Conservation (phyloP, 2,113 vertebrate species). For the Scophthalmus maximus region DNA sequence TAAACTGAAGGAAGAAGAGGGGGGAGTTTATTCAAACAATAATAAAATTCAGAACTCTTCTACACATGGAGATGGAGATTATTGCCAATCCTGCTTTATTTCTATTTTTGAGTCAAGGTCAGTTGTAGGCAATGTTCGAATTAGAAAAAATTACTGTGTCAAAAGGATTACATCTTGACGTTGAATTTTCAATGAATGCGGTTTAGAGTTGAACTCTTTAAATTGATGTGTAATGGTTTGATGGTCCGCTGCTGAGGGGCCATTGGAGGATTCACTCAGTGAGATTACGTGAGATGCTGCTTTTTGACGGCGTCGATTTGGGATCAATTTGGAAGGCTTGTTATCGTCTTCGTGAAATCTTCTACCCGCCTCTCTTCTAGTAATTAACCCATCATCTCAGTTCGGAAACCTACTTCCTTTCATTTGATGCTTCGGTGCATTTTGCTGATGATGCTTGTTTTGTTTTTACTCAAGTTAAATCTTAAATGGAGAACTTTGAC, state of each 20-base stretch:
- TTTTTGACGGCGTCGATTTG: background rate
- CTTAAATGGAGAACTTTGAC: background rate
- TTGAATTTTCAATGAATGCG: too few species aligned
- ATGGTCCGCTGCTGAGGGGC: background rate
- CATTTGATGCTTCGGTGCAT: background rate
- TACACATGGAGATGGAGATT: background rate
- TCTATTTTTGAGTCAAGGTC: background rate
- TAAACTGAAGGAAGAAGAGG: background rate
- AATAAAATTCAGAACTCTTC: background rate
- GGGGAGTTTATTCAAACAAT: background rate
- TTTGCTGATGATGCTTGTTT: background rate
- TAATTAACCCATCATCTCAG: too few species aligned
- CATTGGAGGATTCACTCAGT: background rate
- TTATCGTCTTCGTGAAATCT: background rate
- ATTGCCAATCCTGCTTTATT: background rate
- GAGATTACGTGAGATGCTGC: background rate
- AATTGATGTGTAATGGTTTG: background rate
- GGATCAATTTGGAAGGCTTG: background rate
- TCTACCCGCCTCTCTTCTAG: too few species aligned
- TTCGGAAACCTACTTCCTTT: too few species aligned
- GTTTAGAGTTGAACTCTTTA: too few species aligned
- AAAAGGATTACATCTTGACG: too few species aligned
- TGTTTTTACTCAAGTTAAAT: background rate
- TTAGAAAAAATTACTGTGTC: background rate
- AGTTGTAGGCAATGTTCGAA: background rate